These are phyloP conservation scores for Cephonodes hylas DNA, from an alignment of 2,888 invertebrate genomes.

Conservation along the genomic window DNA sequence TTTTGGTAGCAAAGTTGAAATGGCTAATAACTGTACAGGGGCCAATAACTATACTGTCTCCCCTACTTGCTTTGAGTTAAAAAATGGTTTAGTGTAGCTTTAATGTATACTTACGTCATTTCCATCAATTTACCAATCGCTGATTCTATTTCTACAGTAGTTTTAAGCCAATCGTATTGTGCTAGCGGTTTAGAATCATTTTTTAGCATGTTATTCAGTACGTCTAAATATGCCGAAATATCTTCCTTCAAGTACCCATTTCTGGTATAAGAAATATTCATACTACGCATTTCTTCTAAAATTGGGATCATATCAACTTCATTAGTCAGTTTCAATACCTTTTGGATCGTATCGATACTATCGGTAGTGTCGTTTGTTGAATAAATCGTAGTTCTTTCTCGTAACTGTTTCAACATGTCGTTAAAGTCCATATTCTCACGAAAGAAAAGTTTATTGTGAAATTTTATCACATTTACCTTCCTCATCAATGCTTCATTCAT, in stretches of 20 bases:
- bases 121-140: conserved; percentile 47
- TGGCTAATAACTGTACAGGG: too few species aligned
- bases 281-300: conserved; percentile 23
- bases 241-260: conserved; percentile 5
- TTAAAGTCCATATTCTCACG: neutral
- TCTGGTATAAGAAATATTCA: conserved; percentile 17
- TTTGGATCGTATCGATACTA: conserved; percentile 20
- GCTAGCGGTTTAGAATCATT: conserved; percentile 38
- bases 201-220: conserved; percentile 51
- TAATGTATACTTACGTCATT: conserved; percentile 63
- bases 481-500: neutral
- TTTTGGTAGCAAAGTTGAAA: too few species aligned
- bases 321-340: conserved; percentile 22
- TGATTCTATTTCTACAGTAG: conserved; percentile 53
- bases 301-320: conserved; percentile 21
- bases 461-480: conserved; percentile 2
- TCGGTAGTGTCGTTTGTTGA: neutral
- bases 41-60: too few species aligned
- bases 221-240: conserved; percentile 35
- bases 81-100: too few species aligned
- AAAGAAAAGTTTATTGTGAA: neutral
- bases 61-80: too few species aligned
- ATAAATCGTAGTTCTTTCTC: neutral
- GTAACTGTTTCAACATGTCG: neutral
- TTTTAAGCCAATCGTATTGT: conserved; percentile 59